Evolutionary conservation across 2,888 invertebrate species (phyloP).

Genomic region (Tholera decimalis): DNA sequence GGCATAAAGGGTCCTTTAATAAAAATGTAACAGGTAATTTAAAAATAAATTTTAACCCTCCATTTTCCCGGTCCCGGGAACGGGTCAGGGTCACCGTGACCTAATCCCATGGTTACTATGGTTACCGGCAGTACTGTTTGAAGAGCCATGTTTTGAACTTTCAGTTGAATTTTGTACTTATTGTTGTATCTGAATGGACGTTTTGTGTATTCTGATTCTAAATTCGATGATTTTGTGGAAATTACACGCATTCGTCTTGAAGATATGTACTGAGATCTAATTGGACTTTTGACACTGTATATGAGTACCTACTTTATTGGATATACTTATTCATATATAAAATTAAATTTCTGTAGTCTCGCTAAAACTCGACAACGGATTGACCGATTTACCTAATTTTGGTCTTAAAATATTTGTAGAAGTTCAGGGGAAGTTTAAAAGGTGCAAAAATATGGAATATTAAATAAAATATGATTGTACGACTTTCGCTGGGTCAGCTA

Average conservation of each 20-base stretch:
- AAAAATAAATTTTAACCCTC: conserved; percentile 61
- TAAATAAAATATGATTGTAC: too few species aligned
- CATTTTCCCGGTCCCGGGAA: conserved; percentile 27
- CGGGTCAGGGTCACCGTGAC: conserved; percentile 67
- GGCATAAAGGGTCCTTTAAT: conserved; percentile 37
- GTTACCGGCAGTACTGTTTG: conserved; percentile 47
- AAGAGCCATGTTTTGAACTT: conserved; percentile 36
- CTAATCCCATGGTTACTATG: conserved; percentile 63
- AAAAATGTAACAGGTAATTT: conserved; percentile 57
- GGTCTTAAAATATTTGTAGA: too few species aligned
- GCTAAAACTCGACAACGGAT: too few species aligned
- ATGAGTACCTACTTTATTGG: too few species aligned
- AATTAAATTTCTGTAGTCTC: too few species aligned
- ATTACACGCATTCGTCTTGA: not conserved
- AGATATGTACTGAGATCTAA: not conserved
- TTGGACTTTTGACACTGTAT: not conserved
- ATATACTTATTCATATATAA: too few species aligned
- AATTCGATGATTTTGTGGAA: conserved; percentile 23
- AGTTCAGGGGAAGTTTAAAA: too few species aligned
- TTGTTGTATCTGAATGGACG: conserved; percentile 10
- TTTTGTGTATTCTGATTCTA: conserved; percentile 2
- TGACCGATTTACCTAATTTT: too few species aligned
- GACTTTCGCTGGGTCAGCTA: too few species aligned
- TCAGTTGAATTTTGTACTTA: conserved; percentile 45
- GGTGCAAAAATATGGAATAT: too few species aligned